A percentile compares a stretch with the other conserved stretches of the same genome.
Conservation (phyloP, 2,113 vertebrate species). For the Heterotilapia buettikoferi region DNA sequence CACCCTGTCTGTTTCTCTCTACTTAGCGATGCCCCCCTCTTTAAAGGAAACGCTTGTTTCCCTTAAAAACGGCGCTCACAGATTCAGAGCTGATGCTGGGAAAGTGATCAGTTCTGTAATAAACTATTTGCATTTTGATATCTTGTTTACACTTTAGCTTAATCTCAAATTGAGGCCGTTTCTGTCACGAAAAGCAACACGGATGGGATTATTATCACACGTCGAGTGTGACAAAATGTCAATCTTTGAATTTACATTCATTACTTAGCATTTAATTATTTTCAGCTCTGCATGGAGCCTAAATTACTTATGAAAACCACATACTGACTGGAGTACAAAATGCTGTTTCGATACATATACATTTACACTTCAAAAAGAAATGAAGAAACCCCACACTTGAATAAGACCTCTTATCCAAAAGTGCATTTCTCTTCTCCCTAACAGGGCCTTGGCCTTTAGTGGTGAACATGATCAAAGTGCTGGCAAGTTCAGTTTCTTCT, state of each 20-base stretch:
- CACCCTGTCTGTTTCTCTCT: background rate
- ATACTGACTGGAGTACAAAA: background rate
- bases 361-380: slow-evolving; percentile 18
- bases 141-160: background rate
- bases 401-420: slow-evolving; percentile 13
- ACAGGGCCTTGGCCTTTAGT: slow-evolving; percentile 20
- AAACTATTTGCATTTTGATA: slow-evolving; percentile 16
- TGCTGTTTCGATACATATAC: background rate
- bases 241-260: background rate
- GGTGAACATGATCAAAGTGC: slow-evolving; percentile 52
- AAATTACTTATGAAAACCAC: background rate
- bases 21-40: background rate
- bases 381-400: background rate
- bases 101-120: background rate
- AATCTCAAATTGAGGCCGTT: background rate
- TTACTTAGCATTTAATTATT: background rate
- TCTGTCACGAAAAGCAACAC: background rate
- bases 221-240: background rate
- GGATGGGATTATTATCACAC: background rate
- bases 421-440: background rate
- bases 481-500: slow-evolving; percentile 42
- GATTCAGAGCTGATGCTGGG: background rate
- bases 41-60: background rate
- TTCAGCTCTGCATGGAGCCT: background rate
- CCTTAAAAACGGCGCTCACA: background rate